Base-by-base conservation (phyloP, 2,888 invertebrate species). In the Lamellibrachia satsuma region DNA sequence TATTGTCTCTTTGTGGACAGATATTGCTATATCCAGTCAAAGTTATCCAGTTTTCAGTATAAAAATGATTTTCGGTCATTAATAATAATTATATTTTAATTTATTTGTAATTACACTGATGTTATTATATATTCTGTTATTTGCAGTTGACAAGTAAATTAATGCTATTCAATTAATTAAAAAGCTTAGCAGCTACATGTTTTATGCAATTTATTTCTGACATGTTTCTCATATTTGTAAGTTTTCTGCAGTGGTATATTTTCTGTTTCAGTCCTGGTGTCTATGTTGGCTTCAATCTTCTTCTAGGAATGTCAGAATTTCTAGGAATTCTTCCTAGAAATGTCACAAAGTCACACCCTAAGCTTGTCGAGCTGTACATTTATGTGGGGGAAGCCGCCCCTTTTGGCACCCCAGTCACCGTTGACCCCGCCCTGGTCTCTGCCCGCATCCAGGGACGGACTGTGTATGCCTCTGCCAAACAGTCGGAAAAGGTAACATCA, bases 301-400 rank as follows among this genome's bases (percentile, higher is more conserved):
- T 75, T 11, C 75, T 75, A 22, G 75, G 75, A 75, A 75, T 75
- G 75, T 75, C 75, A 75, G 75, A 75, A 75, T 75, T 75, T 75
- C 75, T 75, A 75, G 75, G 75, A 75, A 22, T 75, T 75, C 3
- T 75, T 75, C 75, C 22, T 75, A 75, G 22, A 75, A 75, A 75
- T 75, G 75, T 75, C 75, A 75, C 75, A 11, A 75, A 75, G 75
- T 75, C 15, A 75, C 75, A 75, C 75, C 75, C 92, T 52, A 92
- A 93, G 55, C 57, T 92, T 60, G 9, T 91, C 52, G 95, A 95
- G 27, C 92, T 96, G 11, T 94, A 95, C 75, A 93, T 94, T 15
- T 95, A 95, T 92, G 93, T 96, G 51, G 95, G 94, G 92, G 95
- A 95, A 92, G 95, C 95, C 52, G 95, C 95, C 39, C 95, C 96